Base-by-base conservation (phyloP, 2,888 invertebrate genomes). In the Sinotaia quadrata region DNA sequence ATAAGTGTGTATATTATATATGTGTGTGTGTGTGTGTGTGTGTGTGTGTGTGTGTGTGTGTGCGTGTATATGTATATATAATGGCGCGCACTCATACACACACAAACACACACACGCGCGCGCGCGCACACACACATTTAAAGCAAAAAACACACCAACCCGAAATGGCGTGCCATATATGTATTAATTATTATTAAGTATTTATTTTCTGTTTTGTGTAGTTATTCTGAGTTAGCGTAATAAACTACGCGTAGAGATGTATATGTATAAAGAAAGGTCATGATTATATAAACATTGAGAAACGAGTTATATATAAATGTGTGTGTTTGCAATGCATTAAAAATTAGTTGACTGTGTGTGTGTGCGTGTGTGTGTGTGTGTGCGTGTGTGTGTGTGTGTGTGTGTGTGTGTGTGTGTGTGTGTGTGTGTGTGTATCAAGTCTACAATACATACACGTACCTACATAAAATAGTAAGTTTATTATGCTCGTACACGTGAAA, bases 91-190 rank as follows among this genome's bases (percentile, higher is more conserved):
- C 56, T 5, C 29, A 29, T 54, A 18, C 29, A 54, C 21, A 34
- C 56, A 34, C 56, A 4, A 31, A 56, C 56, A 7, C 56, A 56
- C 34, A 7, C 56, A 56, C 54, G 27, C 54, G 27, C 54, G 27
- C 54, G 29, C 54, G 29, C 54, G 27, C 27, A 54, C 54, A 54
- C 27, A 54, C 54, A 54, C 54, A 54, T 15, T 18, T 31, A 54
- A 24, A 54, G 24, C 24, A 8, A 49, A n/a, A 21, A n/a, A 54
- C 29, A 29, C 2, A 54, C 33, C 15, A 29, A 54, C 33, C n/a
- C 29, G 31, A 27, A 24, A 15, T 15, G 7, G 29, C 7, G 29
- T 24, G 8, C 1, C 31, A 54, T 29, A 27, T 18, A 54, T 27
- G 5, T n/a, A 7, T n/a, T 5, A 54, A 27, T 12, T n/a, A 24